phyloP scores from a whole-genome alignment of 2,113 vertebrate species.

The Cacatua alba region DNA sequence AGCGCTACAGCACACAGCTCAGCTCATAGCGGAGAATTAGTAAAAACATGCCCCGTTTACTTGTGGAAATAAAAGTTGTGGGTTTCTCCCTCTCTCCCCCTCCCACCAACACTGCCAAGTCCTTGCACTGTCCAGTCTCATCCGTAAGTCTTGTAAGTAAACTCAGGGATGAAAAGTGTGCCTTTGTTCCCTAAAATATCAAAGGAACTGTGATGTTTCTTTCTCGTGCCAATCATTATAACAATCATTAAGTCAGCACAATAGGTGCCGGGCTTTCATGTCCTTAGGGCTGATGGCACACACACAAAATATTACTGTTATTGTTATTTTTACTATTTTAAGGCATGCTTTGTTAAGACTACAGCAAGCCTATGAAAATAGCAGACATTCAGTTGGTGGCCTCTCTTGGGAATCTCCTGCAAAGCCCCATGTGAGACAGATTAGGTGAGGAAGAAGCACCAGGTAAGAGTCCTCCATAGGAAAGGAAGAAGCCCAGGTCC shows the following conservation, averaged over 20 bases:
- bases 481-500: neutral
- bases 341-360: neutral
- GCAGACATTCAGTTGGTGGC: neutral
- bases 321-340: conserved; percentile 60
- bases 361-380: neutral
- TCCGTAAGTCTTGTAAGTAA: conserved; percentile 15
- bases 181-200: conserved; percentile 46
- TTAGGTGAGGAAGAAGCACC: neutral
- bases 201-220: conserved; percentile 40
- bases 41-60: neutral
- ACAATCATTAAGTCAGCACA: conserved; percentile 24
- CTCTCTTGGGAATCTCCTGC: neutral
- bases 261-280: neutral
- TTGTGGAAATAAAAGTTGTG: neutral
- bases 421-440: neutral
- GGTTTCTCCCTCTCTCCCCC: neutral
- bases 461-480: neutral
- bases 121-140: conserved; percentile 12
- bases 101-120: neutral
- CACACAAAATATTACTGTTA: neutral
- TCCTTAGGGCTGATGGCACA: neutral
- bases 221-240: conserved; percentile 10
- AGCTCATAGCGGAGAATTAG: neutral
- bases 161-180: neutral
- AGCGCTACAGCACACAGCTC: neutral